Evolutionary conservation across 2,113 vertebrate genomes (phyloP).

Genomic region (Hypanus sabinus): DNA sequence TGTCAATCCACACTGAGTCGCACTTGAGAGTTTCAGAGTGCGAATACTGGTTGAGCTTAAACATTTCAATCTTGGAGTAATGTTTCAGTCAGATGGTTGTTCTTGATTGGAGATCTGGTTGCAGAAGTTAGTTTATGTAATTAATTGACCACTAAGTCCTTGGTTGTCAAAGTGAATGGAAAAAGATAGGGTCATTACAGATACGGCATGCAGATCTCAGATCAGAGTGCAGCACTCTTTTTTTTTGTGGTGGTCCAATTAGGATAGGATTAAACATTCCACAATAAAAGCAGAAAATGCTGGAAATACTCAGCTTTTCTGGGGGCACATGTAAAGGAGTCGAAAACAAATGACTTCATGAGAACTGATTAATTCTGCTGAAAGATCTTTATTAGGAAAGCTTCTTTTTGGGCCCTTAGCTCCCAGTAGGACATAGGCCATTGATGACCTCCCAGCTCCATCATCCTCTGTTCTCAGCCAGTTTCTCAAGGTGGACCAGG

Average conservation of each 20-base stretch:
- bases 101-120: not conserved
- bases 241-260: not conserved
- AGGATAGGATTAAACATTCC: not conserved
- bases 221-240: not conserved
- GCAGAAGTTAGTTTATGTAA: not conserved
- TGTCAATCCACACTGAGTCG: not conserved
- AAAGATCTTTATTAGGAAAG: too few species aligned
- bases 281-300: too few species aligned
- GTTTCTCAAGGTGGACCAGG: too few species aligned
- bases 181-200: not conserved
- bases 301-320: too few species aligned
- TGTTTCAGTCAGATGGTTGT: not conserved
- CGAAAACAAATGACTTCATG: too few species aligned
- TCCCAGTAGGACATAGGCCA: too few species aligned
- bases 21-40: not conserved
- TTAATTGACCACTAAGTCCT: not conserved
- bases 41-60: not conserved
- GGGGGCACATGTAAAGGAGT: too few species aligned
- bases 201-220: not conserved
- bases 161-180: not conserved
- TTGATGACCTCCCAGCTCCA: too few species aligned
- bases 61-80: not conserved
- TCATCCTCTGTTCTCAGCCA: too few species aligned
- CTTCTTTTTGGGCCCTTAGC: too few species aligned
- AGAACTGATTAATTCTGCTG: too few species aligned